Evolutionary conservation across 2,797 vertebrate species (phyloP), one percentile per base, ranked within the genome.

Genomic region (Cheirogaleus major): DNA sequence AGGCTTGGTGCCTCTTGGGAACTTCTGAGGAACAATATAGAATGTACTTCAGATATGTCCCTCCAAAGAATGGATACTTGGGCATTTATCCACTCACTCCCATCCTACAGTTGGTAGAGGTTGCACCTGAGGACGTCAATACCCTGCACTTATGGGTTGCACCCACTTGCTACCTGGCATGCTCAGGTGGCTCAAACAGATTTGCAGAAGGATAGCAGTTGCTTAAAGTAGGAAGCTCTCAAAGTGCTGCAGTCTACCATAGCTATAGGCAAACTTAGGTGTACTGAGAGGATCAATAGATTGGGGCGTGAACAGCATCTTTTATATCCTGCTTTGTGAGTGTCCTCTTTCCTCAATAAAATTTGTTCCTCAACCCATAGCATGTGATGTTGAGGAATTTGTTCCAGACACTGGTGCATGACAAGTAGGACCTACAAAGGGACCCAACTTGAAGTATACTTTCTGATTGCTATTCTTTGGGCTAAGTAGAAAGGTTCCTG

Each of bases 91-190:
- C 45, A 25, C n/a, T 52, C 6, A 50, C 3, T 73, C 2, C 4
- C 41, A 23, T 43, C 9, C 17, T 7, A 7, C 23, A 20, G 0
- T 2, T 55, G 5, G 57, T 4, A 38, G 11, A 18, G 5, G 18
- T 59, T 84, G 32, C 17, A 18, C 18, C 41, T 3, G 2, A 84
- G 45, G 50, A 59, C 25, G 2, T 48, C 2, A 48, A 3, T 63
- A 57, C 4, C 38, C 25, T 65, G n/a, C 0, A 8, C 35, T 93
- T 92, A 63, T 57, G 72, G 38, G 7, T 65, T 72, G 10, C 0
- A 72, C 48, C 48, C n/a, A 10, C 65, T 65, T 89, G 32, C 25
- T 82, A 32, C 52, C 25, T 22, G 61, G 17, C 32, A 50, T 57
- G 43, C 32, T 57, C 17, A 65, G 41, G 30, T 73, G 91, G 20